Evolutionary conservation across 1,140 invertebrate species (phyloP), one percentile per base, ranked within the genome.

Genomic region (Drosophila teissieri): DNA sequence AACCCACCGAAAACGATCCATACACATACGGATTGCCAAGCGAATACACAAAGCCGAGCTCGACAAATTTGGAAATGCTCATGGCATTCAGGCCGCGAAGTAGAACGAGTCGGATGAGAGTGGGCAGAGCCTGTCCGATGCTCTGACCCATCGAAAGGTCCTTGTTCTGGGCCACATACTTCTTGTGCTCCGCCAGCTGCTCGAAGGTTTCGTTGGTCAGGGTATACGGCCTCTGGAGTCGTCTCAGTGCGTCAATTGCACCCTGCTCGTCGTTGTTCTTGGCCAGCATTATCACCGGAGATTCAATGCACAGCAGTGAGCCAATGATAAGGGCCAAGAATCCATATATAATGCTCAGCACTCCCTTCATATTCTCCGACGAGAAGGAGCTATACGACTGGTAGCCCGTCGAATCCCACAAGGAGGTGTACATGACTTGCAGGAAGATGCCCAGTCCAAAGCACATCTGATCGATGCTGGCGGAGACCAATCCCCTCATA

Each of bases 171-270:
- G 77, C 80, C 64, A 88, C 5, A 37, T 88, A 88, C 5, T 44
- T 55, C n/a, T 89, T 88, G 27, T 84, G 76, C 46, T 88, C 84
- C 3, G 78, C 80, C 60, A 90, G 62, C 31, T 80, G 85, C 2
- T 52, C 51, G 19, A 55, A 80, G 3, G 85, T 90, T 12, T 89
- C 84, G n/a, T 63, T 84, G 24, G 76, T 88, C 24, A 77, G 10
- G 0, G 56, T 68, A 2, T 72, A 48, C 0, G 83, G 84, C 3
- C 68, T 58, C 61, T 88, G 84, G 10, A 88, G 52, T 6, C 85
- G 67, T 1, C 84, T 64, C 34, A 89, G 15, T 5, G 65, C 51
- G n/a, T 90, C 84, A 0, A 78, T 60, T 7, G 84, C 84, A 0
- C 53, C 34, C 7, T 36, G 63, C 19, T 89, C 85, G 3, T 88